Evolutionary conservation across 2,888 invertebrate species (phyloP).

Genomic region (Drosophila dives): DNA sequence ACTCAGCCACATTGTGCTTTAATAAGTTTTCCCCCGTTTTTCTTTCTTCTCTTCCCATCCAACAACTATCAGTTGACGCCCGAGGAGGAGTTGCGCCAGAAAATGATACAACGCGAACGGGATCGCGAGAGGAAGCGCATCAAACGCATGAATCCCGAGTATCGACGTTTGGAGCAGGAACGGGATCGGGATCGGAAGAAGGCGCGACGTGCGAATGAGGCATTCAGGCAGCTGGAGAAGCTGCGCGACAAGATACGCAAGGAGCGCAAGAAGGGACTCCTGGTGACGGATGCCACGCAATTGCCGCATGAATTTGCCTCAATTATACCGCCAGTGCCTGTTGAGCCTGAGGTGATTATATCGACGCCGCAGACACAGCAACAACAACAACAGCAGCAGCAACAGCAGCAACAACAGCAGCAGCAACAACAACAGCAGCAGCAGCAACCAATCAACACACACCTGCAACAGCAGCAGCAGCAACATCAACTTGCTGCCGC

Average conservation of each 20-base stretch:
- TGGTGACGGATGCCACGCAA: slow-evolving; percentile 76
- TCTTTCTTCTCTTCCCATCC: slow-evolving; percentile 52
- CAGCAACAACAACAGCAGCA: slow-evolving; percentile 46
- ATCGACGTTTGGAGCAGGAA: slow-evolving; percentile 82
- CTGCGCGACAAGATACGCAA: slow-evolving; percentile 83
- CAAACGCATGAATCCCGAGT: slow-evolving; percentile 83
- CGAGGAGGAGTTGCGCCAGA: slow-evolving; percentile 82
- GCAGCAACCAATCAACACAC: slow-evolving; percentile 62
- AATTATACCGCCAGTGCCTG: slow-evolving; percentile 76
- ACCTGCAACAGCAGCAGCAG: slow-evolving; percentile 46
- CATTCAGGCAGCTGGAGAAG: slow-evolving; percentile 82
- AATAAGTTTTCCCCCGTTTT: slow-evolving; percentile 16
- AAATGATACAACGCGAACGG: slow-evolving; percentile 82
- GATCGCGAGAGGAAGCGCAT: slow-evolving; percentile 83
- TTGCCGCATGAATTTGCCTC: slow-evolving; percentile 78
- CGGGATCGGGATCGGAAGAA: slow-evolving; percentile 83
- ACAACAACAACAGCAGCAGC: slow-evolving; percentile 56
- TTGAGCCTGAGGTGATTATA: slow-evolving; percentile 81
- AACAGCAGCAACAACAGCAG: slow-evolving; percentile 51
- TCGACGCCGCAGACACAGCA: slow-evolving; percentile 63
- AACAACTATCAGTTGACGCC: slow-evolving; percentile 78
- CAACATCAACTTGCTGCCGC: slow-evolving; percentile 47
- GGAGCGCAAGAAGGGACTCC: slow-evolving; percentile 82
- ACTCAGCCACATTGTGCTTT: slow-evolving; percentile 65
- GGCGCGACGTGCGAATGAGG: slow-evolving; percentile 82